These are phyloP conservation scores for Neodiprion fabricii DNA, from an alignment of 1,140 invertebrate species.

Conservation along the genomic window DNA sequence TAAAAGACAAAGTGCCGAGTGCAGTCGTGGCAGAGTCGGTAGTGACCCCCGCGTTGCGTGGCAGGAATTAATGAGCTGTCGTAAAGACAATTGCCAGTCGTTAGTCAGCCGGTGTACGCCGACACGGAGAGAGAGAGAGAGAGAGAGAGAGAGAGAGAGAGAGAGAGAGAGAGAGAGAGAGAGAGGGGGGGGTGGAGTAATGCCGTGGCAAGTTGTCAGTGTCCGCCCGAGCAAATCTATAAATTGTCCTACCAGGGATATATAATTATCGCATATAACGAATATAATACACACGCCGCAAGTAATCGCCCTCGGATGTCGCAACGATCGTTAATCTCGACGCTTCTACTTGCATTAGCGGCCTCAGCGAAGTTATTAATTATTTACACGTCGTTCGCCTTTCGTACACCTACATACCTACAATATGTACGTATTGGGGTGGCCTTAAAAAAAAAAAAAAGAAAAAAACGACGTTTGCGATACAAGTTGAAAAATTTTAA, in stretches of 20 bases:
- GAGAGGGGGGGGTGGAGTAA: not conserved
- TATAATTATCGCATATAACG: conserved; percentile 21
- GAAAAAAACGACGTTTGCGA: conserved; percentile 14
- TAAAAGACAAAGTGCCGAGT: conserved; percentile 37
- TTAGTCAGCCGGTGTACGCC: conserved; percentile 33
- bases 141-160: not conserved
- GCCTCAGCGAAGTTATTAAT: conserved; percentile 35
- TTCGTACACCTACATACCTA: not conserved
- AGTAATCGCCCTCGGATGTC: conserved; percentile 30
- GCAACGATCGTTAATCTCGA: conserved; percentile 32
- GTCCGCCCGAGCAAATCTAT: conserved; percentile 37
- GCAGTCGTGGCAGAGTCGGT: conserved; percentile 15
- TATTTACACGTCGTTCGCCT: conserved; percentile 19
- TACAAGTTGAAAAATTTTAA: too few species aligned
- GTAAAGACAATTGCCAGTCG: conserved; percentile 42
- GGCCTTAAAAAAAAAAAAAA: conserved; percentile 10
- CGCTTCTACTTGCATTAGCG: not conserved
- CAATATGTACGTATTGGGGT: not conserved
- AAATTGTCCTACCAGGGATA: conserved; percentile 30
- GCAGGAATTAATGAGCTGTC: conserved; percentile 44
- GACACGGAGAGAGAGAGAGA: too few species aligned
- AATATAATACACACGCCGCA: conserved; percentile 8
- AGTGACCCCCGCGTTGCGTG: conserved; percentile 32
- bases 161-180: not conserved
- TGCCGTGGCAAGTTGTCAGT: conserved; percentile 19